A percentile compares a stretch with the other conserved stretches of the same genome.
Evolutionary conservation across 92 coral and sea anemone genomes (phyloP).

Genomic region (Paragorgia papillata): DNA sequence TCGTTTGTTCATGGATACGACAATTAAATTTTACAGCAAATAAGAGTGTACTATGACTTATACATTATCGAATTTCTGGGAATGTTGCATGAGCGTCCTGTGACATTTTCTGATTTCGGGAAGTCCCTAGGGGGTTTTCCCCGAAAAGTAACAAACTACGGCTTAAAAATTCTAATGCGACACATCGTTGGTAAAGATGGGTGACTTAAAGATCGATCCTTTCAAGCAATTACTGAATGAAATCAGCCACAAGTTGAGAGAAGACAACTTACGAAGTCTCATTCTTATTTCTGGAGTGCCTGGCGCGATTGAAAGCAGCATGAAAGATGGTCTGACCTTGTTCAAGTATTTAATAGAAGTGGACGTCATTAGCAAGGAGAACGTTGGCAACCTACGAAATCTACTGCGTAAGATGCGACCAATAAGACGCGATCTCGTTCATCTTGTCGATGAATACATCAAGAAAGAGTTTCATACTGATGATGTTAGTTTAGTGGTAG

Average conservation of each 20-base stretch:
- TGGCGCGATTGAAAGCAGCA: conserved; percentile 56
- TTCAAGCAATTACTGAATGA: conserved; percentile 72
- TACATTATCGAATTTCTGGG: too few relatives aligned
- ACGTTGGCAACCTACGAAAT: conserved; percentile 52
- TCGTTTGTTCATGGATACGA: too few relatives aligned
- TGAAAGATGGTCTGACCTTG: conserved; percentile 63
- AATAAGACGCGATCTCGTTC: conserved; percentile 62
- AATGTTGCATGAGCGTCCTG: too few relatives aligned
- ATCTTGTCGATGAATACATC: conserved; percentile 57
- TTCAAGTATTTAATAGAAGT: conserved; percentile 65
- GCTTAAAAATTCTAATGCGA: too few relatives aligned
- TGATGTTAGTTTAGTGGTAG: conserved; percentile 19
- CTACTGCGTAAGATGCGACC: conserved; percentile 70
- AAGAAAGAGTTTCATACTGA: conserved; percentile 39
- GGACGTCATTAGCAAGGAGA: conserved; percentile 66
- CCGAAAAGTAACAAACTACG: too few relatives aligned
- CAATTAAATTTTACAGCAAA: too few relatives aligned
- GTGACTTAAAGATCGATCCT: conserved; percentile 48
- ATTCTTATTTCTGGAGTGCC: conserved; percentile 68
- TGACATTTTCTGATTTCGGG: too few relatives aligned
- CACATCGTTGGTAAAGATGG: too few relatives aligned
- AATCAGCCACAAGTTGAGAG: conserved; percentile 67
- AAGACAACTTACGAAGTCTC: conserved; percentile 65
- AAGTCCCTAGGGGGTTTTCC: too few relatives aligned
- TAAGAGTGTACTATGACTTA: too few relatives aligned